Conservation (phyloP, 2,797 vertebrate genomes). For the Enteromius afrohamiltoni region DNA sequence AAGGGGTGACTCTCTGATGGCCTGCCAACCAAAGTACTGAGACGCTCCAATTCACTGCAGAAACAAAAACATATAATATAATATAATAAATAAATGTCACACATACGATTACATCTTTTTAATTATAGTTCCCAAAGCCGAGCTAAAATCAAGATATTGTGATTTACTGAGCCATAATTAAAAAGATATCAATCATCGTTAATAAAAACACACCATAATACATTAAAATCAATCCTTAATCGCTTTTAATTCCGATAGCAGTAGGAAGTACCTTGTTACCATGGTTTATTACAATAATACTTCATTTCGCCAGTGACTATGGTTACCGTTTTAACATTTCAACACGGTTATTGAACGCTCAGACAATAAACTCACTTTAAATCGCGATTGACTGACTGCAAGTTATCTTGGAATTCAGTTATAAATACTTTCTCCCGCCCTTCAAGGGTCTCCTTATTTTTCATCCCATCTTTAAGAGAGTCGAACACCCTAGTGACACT, state of each 20-base stretch:
- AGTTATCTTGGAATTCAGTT: conserved; percentile 91
- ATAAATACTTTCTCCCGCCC: conserved; percentile 91
- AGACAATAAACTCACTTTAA: conserved; percentile 83
- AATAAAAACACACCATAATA: not conserved
- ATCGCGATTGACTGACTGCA: conserved; percentile 94
- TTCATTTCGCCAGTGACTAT: not conserved
- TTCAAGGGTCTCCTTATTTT: conserved; percentile 91
- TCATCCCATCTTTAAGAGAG: conserved; percentile 94
- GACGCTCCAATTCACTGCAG: conserved; percentile 88
- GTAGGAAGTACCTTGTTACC: not conserved
- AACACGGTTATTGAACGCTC: not conserved
- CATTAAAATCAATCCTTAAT: not conserved
- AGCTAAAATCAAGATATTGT: not conserved
- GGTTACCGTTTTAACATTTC: not conserved
- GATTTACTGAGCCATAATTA: not conserved
- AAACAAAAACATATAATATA: too few species aligned
- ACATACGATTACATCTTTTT: not conserved
- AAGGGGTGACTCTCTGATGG: conserved; percentile 96
- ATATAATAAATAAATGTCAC: not conserved
- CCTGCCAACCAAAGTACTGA: conserved; percentile 94
- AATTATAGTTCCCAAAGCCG: not conserved
- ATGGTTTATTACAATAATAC: not conserved
- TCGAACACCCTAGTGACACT: conserved; percentile 95
- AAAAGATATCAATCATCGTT: not conserved
- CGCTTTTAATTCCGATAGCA: not conserved